Conservation (phyloP, 2,113 vertebrate genomes). For the Oxyruncus cristatus region DNA sequence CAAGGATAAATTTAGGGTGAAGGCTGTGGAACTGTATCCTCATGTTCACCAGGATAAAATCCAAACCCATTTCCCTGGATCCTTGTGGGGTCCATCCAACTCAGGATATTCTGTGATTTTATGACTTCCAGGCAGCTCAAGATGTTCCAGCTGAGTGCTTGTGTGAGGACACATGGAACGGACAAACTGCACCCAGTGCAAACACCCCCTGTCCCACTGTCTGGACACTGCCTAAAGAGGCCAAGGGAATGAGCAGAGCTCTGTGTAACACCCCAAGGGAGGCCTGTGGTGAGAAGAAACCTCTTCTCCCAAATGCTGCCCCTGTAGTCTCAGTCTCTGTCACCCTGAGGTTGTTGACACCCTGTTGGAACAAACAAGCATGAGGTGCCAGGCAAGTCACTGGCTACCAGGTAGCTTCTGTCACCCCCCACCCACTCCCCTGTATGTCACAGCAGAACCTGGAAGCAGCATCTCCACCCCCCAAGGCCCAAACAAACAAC, state of each 20-base stretch:
- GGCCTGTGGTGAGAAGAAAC: background rate
- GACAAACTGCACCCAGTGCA: background rate
- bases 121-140: background rate
- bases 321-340: background rate
- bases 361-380: background rate
- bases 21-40: background rate
- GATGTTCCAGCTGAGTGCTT: background rate
- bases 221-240: background rate
- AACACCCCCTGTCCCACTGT: background rate
- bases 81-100: background rate
- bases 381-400: background rate
- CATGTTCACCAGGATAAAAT: background rate
- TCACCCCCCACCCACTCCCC: background rate
- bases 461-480: background rate
- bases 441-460: background rate
- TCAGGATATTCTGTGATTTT: background rate
- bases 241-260: background rate
- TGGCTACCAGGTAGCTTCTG: background rate
- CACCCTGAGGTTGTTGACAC: background rate
- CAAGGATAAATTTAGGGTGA: background rate
- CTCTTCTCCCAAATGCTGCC: background rate
- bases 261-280: background rate
- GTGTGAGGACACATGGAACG: background rate
- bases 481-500: background rate
- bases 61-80: background rate